phyloP scores from a whole-genome alignment of 2,113 vertebrate species.

The Microcebus jonahi region DNA sequence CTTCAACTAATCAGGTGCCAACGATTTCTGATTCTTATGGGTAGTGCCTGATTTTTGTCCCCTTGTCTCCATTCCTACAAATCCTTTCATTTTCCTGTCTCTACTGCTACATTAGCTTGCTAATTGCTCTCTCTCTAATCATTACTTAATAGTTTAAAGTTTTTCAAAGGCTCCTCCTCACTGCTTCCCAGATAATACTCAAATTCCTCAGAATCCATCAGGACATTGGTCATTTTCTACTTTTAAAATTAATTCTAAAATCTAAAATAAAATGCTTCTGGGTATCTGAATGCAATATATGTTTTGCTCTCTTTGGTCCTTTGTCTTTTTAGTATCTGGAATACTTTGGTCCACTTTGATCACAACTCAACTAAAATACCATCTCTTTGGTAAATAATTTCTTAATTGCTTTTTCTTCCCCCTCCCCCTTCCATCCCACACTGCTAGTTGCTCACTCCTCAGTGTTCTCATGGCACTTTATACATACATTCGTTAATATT shows the following conservation, averaged over 20 bases:
- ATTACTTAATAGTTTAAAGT: not conserved
- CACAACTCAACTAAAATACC: not conserved
- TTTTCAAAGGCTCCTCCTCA: not conserved
- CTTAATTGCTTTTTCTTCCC: not conserved
- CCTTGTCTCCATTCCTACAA: not conserved
- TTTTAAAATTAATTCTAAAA: constrained; percentile 37
- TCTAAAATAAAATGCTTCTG: not conserved
- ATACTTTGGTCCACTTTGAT: not conserved
- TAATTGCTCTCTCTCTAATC: not conserved
- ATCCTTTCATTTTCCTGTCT: not conserved
- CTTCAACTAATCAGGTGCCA: not conserved
- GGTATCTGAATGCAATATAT: not conserved
- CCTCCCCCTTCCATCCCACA: not conserved
- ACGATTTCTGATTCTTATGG: not conserved
- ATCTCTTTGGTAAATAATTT: not conserved
- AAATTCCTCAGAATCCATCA: not conserved
- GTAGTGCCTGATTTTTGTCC: not conserved
- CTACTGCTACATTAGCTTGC: not conserved
- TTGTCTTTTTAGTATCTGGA: not conserved
- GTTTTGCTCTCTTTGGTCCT: not conserved
- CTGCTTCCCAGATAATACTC: not conserved
- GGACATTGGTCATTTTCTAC: not conserved
- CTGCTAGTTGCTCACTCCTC: not conserved
- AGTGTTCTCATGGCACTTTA: not conserved
- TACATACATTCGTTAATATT: not conserved